These are phyloP conservation scores for Cactoblastis cactorum DNA, from an alignment of 2,888 invertebrate species.

Conservation along the genomic window DNA sequence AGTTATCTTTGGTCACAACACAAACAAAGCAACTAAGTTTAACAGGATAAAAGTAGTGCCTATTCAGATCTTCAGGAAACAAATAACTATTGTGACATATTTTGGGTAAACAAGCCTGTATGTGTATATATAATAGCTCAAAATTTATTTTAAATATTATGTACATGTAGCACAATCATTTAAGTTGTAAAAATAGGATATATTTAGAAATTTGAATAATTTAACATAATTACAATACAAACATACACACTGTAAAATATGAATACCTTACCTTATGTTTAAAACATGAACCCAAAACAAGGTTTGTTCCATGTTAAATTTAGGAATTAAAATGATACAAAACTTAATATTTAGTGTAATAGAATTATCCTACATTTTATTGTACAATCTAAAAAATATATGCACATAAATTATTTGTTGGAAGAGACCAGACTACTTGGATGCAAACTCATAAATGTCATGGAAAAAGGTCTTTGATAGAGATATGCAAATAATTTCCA, in stretches of 20 bases:
- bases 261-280: background rate
- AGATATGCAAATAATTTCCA: conserved; percentile 3
- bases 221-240: no score
- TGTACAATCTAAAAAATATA: no score
- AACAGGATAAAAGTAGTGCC: background rate
- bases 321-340: background rate
- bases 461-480: background rate
- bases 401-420: background rate
- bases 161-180: no score
- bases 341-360: no score
- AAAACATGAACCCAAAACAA: background rate
- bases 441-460: conserved; percentile 4
- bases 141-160: no score
- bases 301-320: background rate
- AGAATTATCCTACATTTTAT: no score
- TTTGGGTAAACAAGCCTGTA: no score
- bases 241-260: background rate
- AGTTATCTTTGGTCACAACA: background rate
- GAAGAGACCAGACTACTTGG: background rate
- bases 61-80: background rate
- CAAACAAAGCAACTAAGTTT: background rate
- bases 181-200: no score
- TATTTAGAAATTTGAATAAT: no score
- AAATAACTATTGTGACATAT: conserved; percentile 3
- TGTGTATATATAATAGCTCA: no score